phyloP scores from a whole-genome alignment of 2,888 invertebrate genomes.

The Litoditis marina region DNA sequence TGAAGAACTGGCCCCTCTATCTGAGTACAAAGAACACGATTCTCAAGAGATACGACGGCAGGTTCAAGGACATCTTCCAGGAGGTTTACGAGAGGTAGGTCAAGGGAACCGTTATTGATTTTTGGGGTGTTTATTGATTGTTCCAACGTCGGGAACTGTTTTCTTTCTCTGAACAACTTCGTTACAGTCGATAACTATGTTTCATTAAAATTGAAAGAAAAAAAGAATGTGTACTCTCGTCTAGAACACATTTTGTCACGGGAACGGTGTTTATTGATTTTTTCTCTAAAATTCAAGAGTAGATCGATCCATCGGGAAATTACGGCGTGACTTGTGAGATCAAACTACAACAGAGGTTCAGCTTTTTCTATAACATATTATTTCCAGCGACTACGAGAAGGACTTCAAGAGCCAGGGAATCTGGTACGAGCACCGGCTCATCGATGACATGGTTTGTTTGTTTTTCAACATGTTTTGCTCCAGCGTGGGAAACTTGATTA shows the following conservation, averaged over 20 bases:
- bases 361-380: not conserved
- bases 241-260: no score
- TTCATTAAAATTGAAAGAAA: no score
- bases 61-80: conserved; percentile 87
- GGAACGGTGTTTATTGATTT: no score
- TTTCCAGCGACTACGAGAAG: conserved; percentile 70
- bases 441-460: conserved; percentile 80
- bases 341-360: not conserved
- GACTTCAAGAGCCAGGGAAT: conserved; percentile 76
- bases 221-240: no score
- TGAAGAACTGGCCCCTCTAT: conserved; percentile 84
- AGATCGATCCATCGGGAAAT: no score
- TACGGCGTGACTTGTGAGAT: no score
- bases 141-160: no score
- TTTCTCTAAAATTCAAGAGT: no score
- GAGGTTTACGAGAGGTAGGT: conserved; percentile 78
- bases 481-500: no score
- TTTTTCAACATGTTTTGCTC: not conserved
- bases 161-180: no score
- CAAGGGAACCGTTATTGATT: not conserved
- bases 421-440: conserved; percentile 86
- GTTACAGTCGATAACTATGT: no score
- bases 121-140: no score
- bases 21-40: conserved; percentile 88
- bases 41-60: conserved; percentile 81